These are phyloP conservation scores for Aramus guarauna DNA, from an alignment of 2,113 vertebrate species.

Conservation along the genomic window DNA sequence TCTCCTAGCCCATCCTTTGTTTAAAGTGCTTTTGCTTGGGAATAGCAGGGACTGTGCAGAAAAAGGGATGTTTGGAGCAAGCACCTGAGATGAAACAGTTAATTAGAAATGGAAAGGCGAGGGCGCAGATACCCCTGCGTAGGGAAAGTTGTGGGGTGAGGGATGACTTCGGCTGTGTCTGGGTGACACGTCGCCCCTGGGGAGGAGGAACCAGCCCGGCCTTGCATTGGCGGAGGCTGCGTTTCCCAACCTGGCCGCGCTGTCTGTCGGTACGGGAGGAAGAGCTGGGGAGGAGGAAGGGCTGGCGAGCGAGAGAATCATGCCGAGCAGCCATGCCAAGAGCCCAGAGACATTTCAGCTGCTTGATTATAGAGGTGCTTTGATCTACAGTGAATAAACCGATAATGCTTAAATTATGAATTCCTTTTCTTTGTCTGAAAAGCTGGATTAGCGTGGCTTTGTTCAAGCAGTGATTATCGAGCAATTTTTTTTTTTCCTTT, in stretches of 20 bases:
- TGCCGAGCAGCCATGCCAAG: neutral
- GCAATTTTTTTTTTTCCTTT: neutral
- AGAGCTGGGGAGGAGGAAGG: neutral
- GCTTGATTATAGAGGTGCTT: slow-evolving; percentile 7
- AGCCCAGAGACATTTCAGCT: slow-evolving; percentile 8
- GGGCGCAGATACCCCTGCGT: accelerated
- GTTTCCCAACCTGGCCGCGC: neutral
- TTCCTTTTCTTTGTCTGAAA: slow-evolving; percentile 21
- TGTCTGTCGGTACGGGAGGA: neutral
- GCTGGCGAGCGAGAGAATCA: neutral
- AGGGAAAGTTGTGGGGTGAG: neutral
- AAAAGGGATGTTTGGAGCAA: neutral
- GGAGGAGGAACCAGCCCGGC: neutral
- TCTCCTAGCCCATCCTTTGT: neutral
- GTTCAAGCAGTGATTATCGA: neutral
- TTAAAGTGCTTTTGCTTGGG: neutral
- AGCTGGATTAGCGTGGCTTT: neutral
- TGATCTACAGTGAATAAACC: slow-evolving; percentile 29
- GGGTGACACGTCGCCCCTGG: neutral
- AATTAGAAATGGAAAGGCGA: neutral
- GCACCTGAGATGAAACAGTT: neutral
- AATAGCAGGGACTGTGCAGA: neutral
- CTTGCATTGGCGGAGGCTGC: neutral
- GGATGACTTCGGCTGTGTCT: neutral
- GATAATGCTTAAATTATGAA: slow-evolving; percentile 19